Evolutionary conservation across 2,888 invertebrate genomes (phyloP).

Genomic region (Eremobia ochroleuca): DNA sequence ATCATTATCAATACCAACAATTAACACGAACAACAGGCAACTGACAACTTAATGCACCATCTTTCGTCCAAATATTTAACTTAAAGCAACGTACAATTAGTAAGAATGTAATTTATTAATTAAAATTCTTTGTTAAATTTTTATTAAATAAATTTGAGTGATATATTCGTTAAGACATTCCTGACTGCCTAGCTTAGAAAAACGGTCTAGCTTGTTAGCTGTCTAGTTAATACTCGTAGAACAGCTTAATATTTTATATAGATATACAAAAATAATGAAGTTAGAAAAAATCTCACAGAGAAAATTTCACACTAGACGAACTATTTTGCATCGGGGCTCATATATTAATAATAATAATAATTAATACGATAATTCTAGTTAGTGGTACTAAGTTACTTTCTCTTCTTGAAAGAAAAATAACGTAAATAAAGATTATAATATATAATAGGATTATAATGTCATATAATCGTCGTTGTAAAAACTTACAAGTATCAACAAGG

Average conservation of each 20-base stretch:
- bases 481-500: not conserved
- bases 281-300: too few relatives aligned
- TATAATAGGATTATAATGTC: too few relatives aligned
- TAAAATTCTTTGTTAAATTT: constrained; percentile 16
- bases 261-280: too few relatives aligned
- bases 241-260: too few relatives aligned
- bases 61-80: not conserved
- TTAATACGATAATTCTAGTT: not conserved
- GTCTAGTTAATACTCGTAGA: too few relatives aligned
- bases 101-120: not conserved
- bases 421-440: not conserved
- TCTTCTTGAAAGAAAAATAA: not conserved
- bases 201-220: too few relatives aligned
- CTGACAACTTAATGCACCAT: not conserved
- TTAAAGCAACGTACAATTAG: not conserved
- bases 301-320: too few relatives aligned
- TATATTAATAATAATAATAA: too few relatives aligned
- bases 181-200: not conserved
- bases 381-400: constrained; percentile 5
- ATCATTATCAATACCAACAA: not conserved
- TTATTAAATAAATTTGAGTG: not conserved
- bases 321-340: too few relatives aligned
- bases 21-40: not conserved
- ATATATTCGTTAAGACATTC: not conserved
- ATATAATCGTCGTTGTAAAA: not conserved